Evolutionary conservation across 2,888 invertebrate genomes (phyloP).

Genomic region (Drosophila peninsularis): DNA sequence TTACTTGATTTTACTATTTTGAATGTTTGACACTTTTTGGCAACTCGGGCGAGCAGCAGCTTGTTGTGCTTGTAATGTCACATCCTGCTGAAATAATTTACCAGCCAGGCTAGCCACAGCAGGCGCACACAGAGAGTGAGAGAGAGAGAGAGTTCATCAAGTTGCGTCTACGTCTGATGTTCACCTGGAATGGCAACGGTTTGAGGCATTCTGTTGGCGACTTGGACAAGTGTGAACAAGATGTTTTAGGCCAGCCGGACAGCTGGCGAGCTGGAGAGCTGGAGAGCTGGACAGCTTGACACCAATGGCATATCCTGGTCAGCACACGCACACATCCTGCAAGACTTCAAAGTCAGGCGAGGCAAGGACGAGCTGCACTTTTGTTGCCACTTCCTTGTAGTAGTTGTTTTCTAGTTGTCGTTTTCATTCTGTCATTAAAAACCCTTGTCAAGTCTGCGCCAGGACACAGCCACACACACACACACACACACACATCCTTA

Average conservation of each 20-base stretch:
- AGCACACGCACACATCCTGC: conserved; percentile 51
- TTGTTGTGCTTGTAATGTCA: conserved; percentile 78
- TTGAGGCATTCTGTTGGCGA: conserved; percentile 40
- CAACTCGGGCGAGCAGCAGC: conserved; percentile 64
- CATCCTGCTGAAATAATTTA: conserved; percentile 80
- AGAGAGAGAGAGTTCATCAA: conserved; percentile 44
- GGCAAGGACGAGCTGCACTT: conserved; percentile 55
- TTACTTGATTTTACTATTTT: conserved; percentile 84
- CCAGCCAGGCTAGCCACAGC: conserved; percentile 48
- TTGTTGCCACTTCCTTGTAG: conserved; percentile 25
- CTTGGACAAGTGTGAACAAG: conserved; percentile 84
- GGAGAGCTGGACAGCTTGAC: conserved; percentile 68
- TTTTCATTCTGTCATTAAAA: conserved; percentile 82
- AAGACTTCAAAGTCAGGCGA: conserved; percentile 69
- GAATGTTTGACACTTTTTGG: conserved; percentile 84
- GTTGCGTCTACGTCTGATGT: conserved; percentile 28
- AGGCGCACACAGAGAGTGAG: too few species aligned
- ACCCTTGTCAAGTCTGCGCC: conserved; percentile 82
- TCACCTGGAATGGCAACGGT: conserved; percentile 31
- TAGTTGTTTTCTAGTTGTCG: conserved; percentile 60
- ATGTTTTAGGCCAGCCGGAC: conserved; percentile 81
- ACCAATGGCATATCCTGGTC: conserved; percentile 74
- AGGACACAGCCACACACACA: conserved; percentile 50
- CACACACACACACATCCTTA: conserved; percentile 27
- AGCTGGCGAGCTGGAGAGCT: conserved; percentile 47